Conservation (phyloP, 2,888 invertebrate species). For the Chrysolina oricalcia region DNA sequence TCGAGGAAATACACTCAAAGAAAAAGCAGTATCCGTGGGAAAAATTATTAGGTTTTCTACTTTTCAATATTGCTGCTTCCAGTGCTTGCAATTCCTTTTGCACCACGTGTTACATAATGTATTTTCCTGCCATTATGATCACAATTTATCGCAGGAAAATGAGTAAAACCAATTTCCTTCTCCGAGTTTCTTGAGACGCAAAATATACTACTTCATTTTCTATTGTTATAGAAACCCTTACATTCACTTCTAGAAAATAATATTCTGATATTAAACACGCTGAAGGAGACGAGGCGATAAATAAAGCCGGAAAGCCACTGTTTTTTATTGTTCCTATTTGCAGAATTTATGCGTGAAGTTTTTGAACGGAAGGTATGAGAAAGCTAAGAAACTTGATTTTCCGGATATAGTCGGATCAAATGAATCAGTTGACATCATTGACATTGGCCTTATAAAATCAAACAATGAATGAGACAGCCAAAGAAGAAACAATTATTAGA, state of each 20-base stretch:
- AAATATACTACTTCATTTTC: constrained; percentile 58
- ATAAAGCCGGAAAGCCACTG: constrained; percentile 24
- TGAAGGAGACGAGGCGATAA: constrained; percentile 32
- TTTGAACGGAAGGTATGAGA: background rate
- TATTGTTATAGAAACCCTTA: constrained; percentile 47
- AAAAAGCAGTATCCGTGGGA: background rate
- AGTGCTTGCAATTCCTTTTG: constrained; percentile 55
- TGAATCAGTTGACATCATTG: background rate
- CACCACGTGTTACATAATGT: constrained; percentile 61
- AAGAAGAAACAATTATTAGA: no score
- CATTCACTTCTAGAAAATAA: constrained; percentile 36
- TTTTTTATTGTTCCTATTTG: constrained; percentile 28
- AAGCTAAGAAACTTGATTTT: background rate
- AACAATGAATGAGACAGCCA: no score
- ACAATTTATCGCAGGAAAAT: constrained; percentile 57
- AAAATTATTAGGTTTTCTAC: constrained; percentile 53
- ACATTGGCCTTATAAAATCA: no score
- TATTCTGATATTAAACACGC: constrained; percentile 37
- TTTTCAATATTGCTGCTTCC: constrained; percentile 57
- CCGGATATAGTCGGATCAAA: background rate
- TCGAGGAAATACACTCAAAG: background rate
- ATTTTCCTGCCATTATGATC: constrained; percentile 58
- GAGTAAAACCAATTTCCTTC: constrained; percentile 51
- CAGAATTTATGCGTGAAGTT: constrained; percentile 14
- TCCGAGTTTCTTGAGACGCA: constrained; percentile 48